Base-by-base conservation (phyloP, 2,888 invertebrate species). In the Linnaemya vulpina region DNA sequence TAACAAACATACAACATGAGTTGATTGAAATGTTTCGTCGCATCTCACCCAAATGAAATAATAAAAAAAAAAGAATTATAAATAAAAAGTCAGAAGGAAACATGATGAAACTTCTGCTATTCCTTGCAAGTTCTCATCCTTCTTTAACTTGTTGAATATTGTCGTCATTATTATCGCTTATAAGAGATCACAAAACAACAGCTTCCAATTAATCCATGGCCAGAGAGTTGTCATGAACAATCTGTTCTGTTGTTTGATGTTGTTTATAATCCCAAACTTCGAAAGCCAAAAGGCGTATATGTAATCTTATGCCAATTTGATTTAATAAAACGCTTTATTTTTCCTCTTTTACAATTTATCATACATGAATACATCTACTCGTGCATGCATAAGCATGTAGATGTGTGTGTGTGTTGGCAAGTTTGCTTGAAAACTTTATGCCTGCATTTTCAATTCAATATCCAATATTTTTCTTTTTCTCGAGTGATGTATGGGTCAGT, bases 11-110 rank as follows among this genome's bases (percentile, higher is more conserved):
- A 76, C 76, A 83, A 82, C 83, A 86, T 78, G 67, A 74, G 55
- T 86, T 87, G 87, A 87, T 87, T 88, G 87, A 87, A 87, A 86
- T 86, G 87, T 87, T 86, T 86, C 84, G 84, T 83, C 53, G 84
- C 79, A 83, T 65, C 75, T 80, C 70, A 51, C 22, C 40, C 35
- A 68, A 55, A 17, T n/a, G 15, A n/a, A 49, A 76, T 17, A 51
- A 43, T 15, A 67, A 46, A 20, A 53, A 38, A 63, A 60, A 20
- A 74, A 38, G 7, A 53, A 30, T 2, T n/a, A n/a, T n/a, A 30
- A 30, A 3, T 30, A 30, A 30, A 30, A 30, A 2, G 3, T 30
- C 71, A 55, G 20, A 38, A 49, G 43, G 15, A 43, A 63, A 63
- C 78, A 63, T 53, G 62, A 71, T 70, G 70, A 63, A 70, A 62